Percentiles rank a stretch among this genome's conserved stretches.
Conservation (phyloP, 2,797 vertebrate species). For the Brotula barbata region DNA sequence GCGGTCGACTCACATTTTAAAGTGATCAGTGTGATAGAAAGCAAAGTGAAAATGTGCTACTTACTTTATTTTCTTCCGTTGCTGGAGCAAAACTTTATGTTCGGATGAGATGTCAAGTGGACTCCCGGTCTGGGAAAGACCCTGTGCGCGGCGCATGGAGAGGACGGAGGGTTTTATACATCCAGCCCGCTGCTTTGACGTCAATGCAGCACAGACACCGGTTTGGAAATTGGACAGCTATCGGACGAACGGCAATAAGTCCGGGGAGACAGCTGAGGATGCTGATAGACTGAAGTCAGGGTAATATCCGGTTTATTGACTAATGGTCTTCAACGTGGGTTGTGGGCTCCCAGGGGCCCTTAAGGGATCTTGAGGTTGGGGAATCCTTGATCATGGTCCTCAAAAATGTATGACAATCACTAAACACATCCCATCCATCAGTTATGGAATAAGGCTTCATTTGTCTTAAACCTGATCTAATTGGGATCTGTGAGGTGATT, state of each 20-base stretch:
- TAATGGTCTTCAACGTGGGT: background rate
- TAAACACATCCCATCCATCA: too few species aligned
- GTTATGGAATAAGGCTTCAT: too few species aligned
- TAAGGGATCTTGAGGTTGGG: background rate
- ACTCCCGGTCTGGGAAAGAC: constrained; percentile 47
- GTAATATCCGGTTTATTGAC: background rate
- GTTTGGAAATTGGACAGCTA: constrained; percentile 70
- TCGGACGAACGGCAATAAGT: constrained; percentile 31
- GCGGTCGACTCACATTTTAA: background rate
- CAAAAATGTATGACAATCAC: too few species aligned
- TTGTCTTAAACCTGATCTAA: too few species aligned
- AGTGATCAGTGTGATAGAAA: background rate
- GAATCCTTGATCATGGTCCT: background rate
- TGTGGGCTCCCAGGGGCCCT: background rate
- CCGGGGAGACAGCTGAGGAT: constrained; percentile 37
- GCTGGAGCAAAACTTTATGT: constrained; percentile 51
- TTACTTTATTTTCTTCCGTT: constrained; percentile 57
- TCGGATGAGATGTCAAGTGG: constrained; percentile 32
- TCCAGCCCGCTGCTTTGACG: constrained; percentile 81
- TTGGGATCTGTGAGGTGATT: too few species aligned
- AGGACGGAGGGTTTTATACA: constrained; percentile 80
- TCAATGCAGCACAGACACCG: constrained; percentile 78
- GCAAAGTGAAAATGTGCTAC: constrained; percentile 17
- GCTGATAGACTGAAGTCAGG: constrained; percentile 17
- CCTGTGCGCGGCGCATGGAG: constrained; percentile 54